Conservation (phyloP, 2,888 invertebrate genomes). For the Cactoblastis cactorum region DNA sequence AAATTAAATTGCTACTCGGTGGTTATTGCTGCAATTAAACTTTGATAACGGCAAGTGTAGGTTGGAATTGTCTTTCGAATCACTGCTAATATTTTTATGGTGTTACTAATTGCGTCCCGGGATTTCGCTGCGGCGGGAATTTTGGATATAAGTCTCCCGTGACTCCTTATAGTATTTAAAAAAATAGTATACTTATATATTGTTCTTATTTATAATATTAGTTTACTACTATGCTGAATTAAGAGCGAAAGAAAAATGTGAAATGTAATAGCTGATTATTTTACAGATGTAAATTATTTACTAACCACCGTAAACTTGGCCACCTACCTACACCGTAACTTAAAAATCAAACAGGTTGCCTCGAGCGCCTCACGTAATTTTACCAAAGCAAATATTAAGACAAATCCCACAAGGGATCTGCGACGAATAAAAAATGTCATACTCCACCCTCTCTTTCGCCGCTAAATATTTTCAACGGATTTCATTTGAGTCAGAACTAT, state of each 20-base stretch:
- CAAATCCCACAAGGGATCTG: conserved; percentile 59
- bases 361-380: conserved; percentile 64
- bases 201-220: too few species aligned
- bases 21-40: conserved; percentile 71
- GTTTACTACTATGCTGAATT: too few species aligned
- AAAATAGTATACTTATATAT: too few species aligned
- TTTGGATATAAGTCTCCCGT: too few species aligned
- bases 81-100: neutral
- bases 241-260: too few species aligned
- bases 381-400: conserved; percentile 68
- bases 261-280: too few species aligned
- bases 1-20: conserved; percentile 72
- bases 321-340: conserved; percentile 68
- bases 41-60: conserved; percentile 53
- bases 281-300: too few species aligned
- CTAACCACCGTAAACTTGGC: too few species aligned
- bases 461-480: conserved; percentile 44
- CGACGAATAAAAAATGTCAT: conserved; percentile 57
- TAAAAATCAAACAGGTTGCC: conserved; percentile 73
- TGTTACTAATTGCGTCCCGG: neutral
- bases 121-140: too few species aligned
- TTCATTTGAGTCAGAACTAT: conserved; percentile 50
- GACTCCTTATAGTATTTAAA: too few species aligned
- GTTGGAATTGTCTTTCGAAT: conserved; percentile 18
- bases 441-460: conserved; percentile 42